These are phyloP conservation scores for Tokudaia tokunoshimensis DNA, from an alignment of 2,797 vertebrate genomes.

Conservation along the genomic window DNA sequence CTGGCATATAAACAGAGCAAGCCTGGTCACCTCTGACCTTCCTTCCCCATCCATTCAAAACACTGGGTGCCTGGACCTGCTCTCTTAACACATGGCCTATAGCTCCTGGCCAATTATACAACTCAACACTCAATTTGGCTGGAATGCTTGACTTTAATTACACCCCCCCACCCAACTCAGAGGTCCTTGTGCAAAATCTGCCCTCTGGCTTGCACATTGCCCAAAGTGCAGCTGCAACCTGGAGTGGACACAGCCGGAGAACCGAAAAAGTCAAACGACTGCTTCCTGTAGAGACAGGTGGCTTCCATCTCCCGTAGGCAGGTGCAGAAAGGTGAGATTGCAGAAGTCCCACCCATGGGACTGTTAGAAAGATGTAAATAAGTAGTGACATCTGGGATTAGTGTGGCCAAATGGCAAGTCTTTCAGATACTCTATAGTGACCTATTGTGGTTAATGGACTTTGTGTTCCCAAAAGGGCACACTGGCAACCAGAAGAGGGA, in stretches of 20 bases:
- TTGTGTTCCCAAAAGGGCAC: neutral
- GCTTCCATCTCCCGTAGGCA: neutral
- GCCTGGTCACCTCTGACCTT: neutral
- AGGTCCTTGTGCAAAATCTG: constrained; percentile 32
- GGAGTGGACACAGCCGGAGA: neutral
- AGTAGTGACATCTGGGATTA: neutral
- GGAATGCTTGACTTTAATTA: neutral
- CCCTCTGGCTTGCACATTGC: neutral
- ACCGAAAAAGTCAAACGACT: neutral
- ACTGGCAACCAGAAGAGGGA: neutral
- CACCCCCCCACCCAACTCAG: neutral
- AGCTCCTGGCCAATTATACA: neutral
- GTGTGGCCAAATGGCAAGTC: neutral
- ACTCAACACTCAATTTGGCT: neutral
- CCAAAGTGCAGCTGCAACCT: neutral
- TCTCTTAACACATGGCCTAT: neutral
- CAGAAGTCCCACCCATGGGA: neutral
- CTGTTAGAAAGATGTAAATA: neutral
- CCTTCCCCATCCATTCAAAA: neutral
- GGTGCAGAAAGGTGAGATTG: neutral
- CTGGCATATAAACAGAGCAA: neutral
- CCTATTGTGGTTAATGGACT: neutral
- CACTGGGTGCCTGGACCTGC: neutral
- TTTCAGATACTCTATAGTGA: neutral
- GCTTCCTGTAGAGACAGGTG: neutral